These are phyloP conservation scores for Hippocampus zosterae DNA, from an alignment of 2,113 vertebrate species.

Conservation along the genomic window DNA sequence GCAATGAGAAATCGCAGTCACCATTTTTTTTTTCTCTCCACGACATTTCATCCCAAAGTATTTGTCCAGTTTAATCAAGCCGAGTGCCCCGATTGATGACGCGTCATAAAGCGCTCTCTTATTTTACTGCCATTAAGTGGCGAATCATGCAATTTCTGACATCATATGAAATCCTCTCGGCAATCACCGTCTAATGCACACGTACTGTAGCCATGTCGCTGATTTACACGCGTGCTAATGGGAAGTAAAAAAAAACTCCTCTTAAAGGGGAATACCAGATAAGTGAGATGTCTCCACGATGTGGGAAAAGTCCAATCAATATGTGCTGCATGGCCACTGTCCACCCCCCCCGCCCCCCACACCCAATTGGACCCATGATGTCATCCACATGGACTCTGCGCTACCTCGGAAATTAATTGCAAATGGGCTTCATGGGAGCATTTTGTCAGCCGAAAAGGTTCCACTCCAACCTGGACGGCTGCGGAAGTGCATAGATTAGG, in stretches of 20 bases:
- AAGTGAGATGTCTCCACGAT: constrained; percentile 25
- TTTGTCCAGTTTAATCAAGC: constrained; percentile 8
- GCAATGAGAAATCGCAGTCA: neutral
- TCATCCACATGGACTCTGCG: constrained; percentile 37
- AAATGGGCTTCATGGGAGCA: constrained; percentile 16
- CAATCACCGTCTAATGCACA: constrained; percentile 18
- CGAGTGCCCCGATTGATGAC: constrained; percentile 8
- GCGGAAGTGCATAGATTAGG: neutral
- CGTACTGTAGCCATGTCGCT: constrained; percentile 2
- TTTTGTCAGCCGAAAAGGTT: constrained; percentile 29
- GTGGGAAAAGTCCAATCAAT: constrained; percentile 34
- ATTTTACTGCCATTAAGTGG: constrained; percentile 3
- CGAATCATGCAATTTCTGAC: constrained; percentile 4
- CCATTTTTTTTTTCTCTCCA: neutral
- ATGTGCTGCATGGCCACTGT: constrained; percentile 26
- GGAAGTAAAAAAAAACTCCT: constrained; percentile 6
- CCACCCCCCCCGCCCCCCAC: constrained; percentile 4
- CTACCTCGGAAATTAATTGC: neutral
- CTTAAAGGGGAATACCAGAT: neutral
- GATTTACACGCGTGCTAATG: constrained; percentile 18
- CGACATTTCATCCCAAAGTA: neutral
- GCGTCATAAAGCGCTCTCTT: neutral
- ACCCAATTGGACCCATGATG: constrained; percentile 41
- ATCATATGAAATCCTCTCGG: constrained; percentile 13
- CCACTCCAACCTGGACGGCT: neutral